Evolutionary conservation across 2,113 vertebrate species (phyloP).

Genomic region (Cyanoliseus patagonus): DNA sequence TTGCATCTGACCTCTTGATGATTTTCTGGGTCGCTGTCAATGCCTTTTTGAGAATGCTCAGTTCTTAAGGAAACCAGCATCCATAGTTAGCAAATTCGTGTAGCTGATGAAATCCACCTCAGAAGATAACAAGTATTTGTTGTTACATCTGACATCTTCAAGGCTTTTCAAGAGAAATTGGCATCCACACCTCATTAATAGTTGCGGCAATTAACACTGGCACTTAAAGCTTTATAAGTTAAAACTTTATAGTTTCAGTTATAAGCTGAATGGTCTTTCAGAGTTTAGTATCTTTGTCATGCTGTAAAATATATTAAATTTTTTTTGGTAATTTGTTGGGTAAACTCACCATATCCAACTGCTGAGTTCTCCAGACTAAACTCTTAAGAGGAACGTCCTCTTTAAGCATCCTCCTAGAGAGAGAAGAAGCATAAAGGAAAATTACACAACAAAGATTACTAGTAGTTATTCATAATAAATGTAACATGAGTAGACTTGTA

Average conservation of each 20-base stretch:
- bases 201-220: background rate
- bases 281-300: background rate
- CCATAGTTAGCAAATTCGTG: background rate
- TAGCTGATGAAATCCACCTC: background rate
- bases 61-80: background rate
- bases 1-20: background rate
- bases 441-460: background rate
- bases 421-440: background rate
- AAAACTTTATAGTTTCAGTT: background rate
- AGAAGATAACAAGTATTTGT: background rate
- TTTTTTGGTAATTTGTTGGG: background rate
- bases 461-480: background rate
- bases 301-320: background rate
- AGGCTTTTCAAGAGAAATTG: background rate
- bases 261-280: background rate
- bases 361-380: background rate
- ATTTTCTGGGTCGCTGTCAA: background rate
- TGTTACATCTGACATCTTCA: background rate
- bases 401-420: background rate
- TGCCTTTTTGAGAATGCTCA: background rate
- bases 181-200: background rate
- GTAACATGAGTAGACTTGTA: background rate
- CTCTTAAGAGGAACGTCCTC: background rate
- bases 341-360: background rate
- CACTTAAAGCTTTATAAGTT: background rate